A percentile compares a stretch with the other conserved stretches of the same genome.
phyloP scores from a whole-genome alignment of 53 echinoderm and acorn worm genomes.

The Antedon mediterranea region DNA sequence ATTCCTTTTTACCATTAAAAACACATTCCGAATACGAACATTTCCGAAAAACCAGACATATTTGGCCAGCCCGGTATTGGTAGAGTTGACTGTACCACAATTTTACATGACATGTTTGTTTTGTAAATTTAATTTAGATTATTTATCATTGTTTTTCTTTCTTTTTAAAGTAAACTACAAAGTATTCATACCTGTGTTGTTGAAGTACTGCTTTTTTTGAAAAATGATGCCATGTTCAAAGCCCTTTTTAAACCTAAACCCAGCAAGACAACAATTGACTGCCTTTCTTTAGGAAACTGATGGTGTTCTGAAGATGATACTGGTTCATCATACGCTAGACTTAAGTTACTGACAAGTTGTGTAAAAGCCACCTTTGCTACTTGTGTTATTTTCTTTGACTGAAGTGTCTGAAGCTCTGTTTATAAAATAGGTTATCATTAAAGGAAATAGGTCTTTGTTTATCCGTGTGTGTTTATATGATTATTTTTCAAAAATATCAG shows the following conservation, averaged over 20 bases:
- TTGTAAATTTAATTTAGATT: too few relatives aligned
- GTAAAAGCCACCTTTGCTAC: background rate
- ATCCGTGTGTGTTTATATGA: too few relatives aligned
- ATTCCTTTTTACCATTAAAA: too few relatives aligned
- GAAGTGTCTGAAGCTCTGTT: background rate
- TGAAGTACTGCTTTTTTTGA: background rate
- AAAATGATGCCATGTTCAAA: slow-evolving; percentile 17
- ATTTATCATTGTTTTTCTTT: too few relatives aligned
- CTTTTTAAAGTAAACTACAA: too few relatives aligned
- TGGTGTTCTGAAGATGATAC: background rate
- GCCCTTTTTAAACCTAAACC: slow-evolving; percentile 55
- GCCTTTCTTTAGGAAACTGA: slow-evolving; percentile 26
- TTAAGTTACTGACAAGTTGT: background rate
- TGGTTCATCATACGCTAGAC: background rate
- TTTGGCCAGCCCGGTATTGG: too few relatives aligned
- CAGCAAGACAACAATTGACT: slow-evolving; percentile 38
- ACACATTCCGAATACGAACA: too few relatives aligned
- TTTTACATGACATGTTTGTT: too few relatives aligned
- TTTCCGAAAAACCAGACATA: too few relatives aligned
- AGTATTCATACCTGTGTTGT: background rate
- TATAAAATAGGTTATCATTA: too few relatives aligned
- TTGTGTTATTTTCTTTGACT: background rate
- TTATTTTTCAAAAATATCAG: too few relatives aligned
- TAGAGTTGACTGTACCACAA: too few relatives aligned
- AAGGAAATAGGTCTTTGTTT: background rate